Evolutionary conservation across 1,140 invertebrate species (phyloP), one percentile per base, ranked within the genome.

Genomic region (Drosophila mayri): DNA sequence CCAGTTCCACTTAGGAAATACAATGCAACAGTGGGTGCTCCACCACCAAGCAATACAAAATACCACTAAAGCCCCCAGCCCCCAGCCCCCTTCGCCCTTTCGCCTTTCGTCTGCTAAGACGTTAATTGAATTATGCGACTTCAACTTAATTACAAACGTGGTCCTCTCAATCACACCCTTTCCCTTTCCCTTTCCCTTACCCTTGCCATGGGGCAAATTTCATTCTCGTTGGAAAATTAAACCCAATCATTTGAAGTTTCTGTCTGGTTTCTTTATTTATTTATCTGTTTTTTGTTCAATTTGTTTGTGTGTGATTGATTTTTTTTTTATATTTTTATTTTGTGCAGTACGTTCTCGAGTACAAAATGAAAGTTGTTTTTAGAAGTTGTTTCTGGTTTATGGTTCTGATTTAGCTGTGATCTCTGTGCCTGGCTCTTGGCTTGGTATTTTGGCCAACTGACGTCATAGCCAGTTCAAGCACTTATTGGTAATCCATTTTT

Each of bases 121-220:
- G 75, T 85, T 90, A 90, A 90, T 90, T 90, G 75, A 90, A 90
- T 85, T 90, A 90, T 90, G 85, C 81, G 85, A 90, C 86, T 90
- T 78, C 81, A 76, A 72, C 81, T 90, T 90, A 84, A 90, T 90
- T 90, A 79, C 85, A 81, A 68, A 65, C 58, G 38, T 52, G 46
- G 57, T 67, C 54, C 57, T 46, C 57, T 37, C 44, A 47, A 46
- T 57, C 46, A 52, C 59, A 57, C 55, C 12, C 40, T 37, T 30
- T 18, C 28, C 41, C 38, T 44, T 62, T 59, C 28, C 50, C 32
- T 28, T 25, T 8, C 28, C 8, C 28, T 30, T 30, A 30, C 28
- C 28, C 7, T 8, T 30, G n/a, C 55, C 37, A 14, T 20, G 11
- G 43, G 54, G 57, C 54, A 18, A 65, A 73, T 58, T 81, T 66